Base-by-base conservation (phyloP, 2,113 vertebrate genomes). In the Sceloporus undulatus region DNA sequence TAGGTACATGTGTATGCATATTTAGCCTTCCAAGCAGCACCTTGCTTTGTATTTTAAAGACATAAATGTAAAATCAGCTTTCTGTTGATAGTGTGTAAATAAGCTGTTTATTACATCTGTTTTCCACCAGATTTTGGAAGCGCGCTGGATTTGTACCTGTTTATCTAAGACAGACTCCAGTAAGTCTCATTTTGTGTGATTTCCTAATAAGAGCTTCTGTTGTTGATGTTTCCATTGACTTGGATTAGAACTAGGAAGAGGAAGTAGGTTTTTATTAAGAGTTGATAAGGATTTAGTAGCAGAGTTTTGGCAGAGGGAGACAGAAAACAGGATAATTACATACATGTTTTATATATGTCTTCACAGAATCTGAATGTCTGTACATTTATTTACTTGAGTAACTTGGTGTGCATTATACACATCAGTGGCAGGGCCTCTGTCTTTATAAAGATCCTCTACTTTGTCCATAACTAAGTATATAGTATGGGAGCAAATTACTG, bases 141-240 rank as follows among this genome's bases (percentile, higher is more conserved):
- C 98, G 97, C 90, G 97, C 97, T 84, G 99, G 99, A 34, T 99
- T 97, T 91, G 96, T 98, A 91, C 99, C 99, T 6, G 98, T 99
- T 79, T 99, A 99, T 93, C 94, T 99, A 71, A 97, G 99, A 91
- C 99, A 99, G 95, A 99, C 99, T 4, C 97, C 98, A 87, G 99
- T 99, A 94, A 98, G 98, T 96, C n/a, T 94, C 73, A 48, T 34
- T 5, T 87, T 0, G 13, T 88, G 70, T 4, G 18, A 25, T 70
- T 8, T 87, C 48, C 87, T 62, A 84, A 82, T 23, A 48, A 78
- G 76, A 84, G 42, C 34, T 85, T 40, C 48, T 70, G 4, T 71
- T 86, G 88, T 71, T 74, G 59, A 4, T 10, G 27, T 62, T 90
- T 82, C 48, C 84, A 71, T 77, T 10, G 27, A 40, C 38, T 90